Conservation (phyloP, 2,888 invertebrate genomes). For the Punctoribates punctum region DNA sequence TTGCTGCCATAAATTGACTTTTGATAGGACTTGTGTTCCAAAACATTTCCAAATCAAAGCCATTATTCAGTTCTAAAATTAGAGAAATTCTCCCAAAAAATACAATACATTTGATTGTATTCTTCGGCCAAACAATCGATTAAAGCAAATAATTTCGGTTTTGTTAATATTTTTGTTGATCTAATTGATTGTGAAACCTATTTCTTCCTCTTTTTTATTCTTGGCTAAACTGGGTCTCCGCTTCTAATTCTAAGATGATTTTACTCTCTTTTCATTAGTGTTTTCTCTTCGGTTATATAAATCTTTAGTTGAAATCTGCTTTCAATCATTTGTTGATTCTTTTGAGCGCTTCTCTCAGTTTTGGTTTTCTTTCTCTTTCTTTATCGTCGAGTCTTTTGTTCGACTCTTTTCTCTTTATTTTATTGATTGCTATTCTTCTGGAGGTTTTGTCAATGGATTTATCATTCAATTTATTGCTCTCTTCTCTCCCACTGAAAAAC, state of each 20-base stretch:
- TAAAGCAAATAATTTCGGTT: too few species aligned
- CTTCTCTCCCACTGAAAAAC: not conserved
- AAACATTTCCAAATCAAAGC: too few species aligned
- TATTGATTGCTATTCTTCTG: not conserved
- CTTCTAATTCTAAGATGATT: not conserved
- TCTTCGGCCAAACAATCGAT: too few species aligned
- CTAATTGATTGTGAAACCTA: too few species aligned
- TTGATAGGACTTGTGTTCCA: too few species aligned
- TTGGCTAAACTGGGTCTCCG: too few species aligned
- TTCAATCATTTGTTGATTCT: conserved; percentile 24
- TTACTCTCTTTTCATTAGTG: not conserved
- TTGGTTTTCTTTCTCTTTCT: not conserved
- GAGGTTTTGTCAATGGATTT: not conserved
- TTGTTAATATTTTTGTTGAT: too few species aligned
- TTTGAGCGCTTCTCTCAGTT: not conserved
- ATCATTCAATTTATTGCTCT: not conserved
- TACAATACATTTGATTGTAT: too few species aligned
- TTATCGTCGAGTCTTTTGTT: not conserved
- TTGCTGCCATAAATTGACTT: not conserved
- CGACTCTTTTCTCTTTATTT: not conserved
- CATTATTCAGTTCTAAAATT: too few species aligned
- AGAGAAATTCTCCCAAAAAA: too few species aligned
- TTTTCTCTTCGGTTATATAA: conserved; percentile 2
- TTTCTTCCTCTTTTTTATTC: too few species aligned
- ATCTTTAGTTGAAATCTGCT: conserved; percentile 4